Conservation (phyloP, 2,113 vertebrate species). For the Pyrgilauda ruficollis region DNA sequence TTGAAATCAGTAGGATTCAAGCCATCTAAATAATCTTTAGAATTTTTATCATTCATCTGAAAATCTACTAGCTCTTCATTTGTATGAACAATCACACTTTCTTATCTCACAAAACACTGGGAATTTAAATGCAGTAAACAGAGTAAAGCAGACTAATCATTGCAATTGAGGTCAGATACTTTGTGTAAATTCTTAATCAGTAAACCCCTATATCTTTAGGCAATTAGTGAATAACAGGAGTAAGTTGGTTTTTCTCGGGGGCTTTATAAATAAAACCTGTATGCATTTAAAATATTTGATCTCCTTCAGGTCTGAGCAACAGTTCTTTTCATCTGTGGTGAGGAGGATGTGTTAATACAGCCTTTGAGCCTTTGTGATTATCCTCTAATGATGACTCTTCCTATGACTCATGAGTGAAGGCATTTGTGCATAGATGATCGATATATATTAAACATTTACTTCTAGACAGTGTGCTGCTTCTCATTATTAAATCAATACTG, state of each 20-base stretch:
- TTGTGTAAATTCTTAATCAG: neutral
- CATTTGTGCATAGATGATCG: conserved; percentile 4
- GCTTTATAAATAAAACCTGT: neutral
- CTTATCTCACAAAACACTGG: neutral
- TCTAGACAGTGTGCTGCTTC: conserved; percentile 22
- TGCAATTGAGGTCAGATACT: neutral
- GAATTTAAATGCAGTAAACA: conserved; percentile 21
- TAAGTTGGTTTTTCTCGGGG: neutral
- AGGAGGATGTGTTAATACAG: neutral
- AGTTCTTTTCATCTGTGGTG: neutral
- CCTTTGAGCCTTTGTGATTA: neutral
- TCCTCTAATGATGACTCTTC: neutral
- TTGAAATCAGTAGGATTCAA: conserved; percentile 35
- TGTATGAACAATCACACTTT: neutral
- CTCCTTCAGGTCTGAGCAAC: neutral
- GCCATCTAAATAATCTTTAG: conserved; percentile 21
- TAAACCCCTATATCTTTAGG: neutral
- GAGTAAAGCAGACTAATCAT: neutral
- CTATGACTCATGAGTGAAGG: neutral
- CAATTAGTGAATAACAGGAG: neutral
- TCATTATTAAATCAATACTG: conserved; percentile 39
- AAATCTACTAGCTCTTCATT: conserved; percentile 4
- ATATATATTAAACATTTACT: conserved; percentile 50
- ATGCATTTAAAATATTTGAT: neutral
- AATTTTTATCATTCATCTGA: conserved; percentile 24